Base-by-base conservation (phyloP, 1,140 invertebrate species). In the Brachionus koreanus region DNA sequence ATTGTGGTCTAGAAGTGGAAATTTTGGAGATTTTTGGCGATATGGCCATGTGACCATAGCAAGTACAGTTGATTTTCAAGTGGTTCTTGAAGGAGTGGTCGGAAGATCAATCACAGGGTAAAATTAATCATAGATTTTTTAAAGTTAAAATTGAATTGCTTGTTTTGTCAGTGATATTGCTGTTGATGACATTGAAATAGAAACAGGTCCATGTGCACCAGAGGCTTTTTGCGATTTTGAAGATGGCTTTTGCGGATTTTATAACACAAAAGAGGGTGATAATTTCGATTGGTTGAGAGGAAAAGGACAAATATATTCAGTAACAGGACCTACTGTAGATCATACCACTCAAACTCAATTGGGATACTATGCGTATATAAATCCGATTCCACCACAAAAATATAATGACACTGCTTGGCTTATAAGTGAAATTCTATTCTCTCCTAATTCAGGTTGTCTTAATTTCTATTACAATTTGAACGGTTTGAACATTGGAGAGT, bases 161-260 rank as follows among this genome's bases (percentile, higher is more conserved):
- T 19, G n/a, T 82, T 42, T 23, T 69, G 83, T 83, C 37, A 87
- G 87, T 46, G 86, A 87, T 79, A 88, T 88, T 25, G 88, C 88
- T 33, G 83, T 89, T 74, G 88, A 89, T 84, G 88, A 89, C 81
- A 77, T 88, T 13, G 83, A 83, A 23, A 83, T 89, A 57, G 83
- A 84, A 35, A 84, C 79, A 67, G 84, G 84, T n/a, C 83, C 84
- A n/a, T 86, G 86, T 83, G 61, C 84, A 19, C 75, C 72, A 57
- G 76, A 75, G 25, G 16, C 13, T 61, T 67, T 25, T 9, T 86
- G 85, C 67, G 83, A 83, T 57, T 86, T 86, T 83, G 85, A 86
- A 82, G 39, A 77, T 13, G 83, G 81, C 49, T 83, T 74, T 19
- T 86, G 85, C 79, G 86, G 84, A 23, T 86, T 83, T 81, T 83